Base-by-base conservation (phyloP, 2,888 invertebrate genomes). In the Drosophila demipolita region DNA sequence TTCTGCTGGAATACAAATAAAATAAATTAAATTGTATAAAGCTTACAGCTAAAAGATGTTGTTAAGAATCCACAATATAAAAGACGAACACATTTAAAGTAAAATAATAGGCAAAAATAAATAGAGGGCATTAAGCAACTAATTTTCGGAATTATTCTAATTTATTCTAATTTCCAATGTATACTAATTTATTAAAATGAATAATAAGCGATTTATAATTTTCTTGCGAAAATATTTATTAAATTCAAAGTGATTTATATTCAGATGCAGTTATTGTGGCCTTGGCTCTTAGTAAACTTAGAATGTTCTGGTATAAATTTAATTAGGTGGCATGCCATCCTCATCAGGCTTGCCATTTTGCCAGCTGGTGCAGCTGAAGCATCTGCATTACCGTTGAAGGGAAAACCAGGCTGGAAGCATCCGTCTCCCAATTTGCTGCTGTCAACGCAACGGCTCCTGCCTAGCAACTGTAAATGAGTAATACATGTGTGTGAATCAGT, bases 381-480 rank as follows among this genome's bases (percentile, higher is more conserved):
- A 64, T 61, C 53, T 49, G 69, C 59, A 62, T 65, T 68, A 74
- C 53, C 55, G 55, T 38, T 49, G 4, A 35, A 55, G 29, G 29
- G 55, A 68, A 50, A 49, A 29, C 3, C 49, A 26, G 54, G 20
- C 67, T 40, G 40, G 29, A 42, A 32, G 17, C 55, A 48, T 33
- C 68, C 68, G 32, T 20, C 50, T 40, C 36, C 17, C 60, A 62
- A 53, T 57, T 53, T 74, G 48, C 29, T 59, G 61, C 61, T 73
- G 71, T 55, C 80, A 69, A 53, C 75, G 49, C 62, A 73, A 60
- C 48, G 67, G 64, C 55, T 61, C 38, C 68, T 62, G 73, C 73
- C 69, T 66, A 68, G 81, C 71, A 78, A 75, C 81, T 73, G 83
- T 61, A 70, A 83, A 86, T 83, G 87, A 75, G 71, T 83, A 74